Evolutionary conservation across 2,113 vertebrate genomes (phyloP), one percentile per base, ranked within the genome.

Genomic region (Mohoua ochrocephala): DNA sequence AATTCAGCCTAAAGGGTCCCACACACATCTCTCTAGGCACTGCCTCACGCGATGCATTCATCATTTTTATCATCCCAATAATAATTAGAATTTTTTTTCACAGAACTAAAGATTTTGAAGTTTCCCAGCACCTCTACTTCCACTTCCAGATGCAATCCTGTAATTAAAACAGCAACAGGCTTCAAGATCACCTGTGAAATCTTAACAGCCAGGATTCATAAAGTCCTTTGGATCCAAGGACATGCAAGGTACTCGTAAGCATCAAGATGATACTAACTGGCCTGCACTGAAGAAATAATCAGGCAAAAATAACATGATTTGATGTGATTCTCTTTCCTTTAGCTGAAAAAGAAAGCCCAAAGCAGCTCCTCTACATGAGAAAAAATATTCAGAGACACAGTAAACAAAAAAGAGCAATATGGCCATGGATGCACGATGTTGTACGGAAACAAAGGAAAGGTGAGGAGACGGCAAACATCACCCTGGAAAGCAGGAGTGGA

Each of bases 381-480:
- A 68, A 80, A 97, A 82, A 80, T 65, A 67, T 28, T 71, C 79
- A 41, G 41, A 53, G 85, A 59, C 30, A n/a, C 9, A 49, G 65
- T 65, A 89, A 91, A 81, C 56, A 84, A 11, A 44, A 44, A 84
- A 57, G 30, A 71, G 91, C 27, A 15, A 23, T 19, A 45, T 7
- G 81, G 69, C 81, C 85, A 28, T 7, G 74, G 84, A 84, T 52
- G 88, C 81, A 64, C 45, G 53, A 27, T 10, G 84, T 42, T 10
- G 53, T 4, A 27, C 1, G 75, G 91, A 96, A 96, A 94, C 89
- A 95, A 95, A 93, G 91, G 91, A 31, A 87, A 92, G 87, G 84
- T 84, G 65, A 30, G 63, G 84, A 76, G 31, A 27, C 7, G 7
- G 75, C 75, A 75, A 61, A 37, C 27, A 63, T 61, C 92, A 65